Evolutionary conservation across 2,113 vertebrate genomes (phyloP).

Genomic region (Acrocephalus kingi): DNA sequence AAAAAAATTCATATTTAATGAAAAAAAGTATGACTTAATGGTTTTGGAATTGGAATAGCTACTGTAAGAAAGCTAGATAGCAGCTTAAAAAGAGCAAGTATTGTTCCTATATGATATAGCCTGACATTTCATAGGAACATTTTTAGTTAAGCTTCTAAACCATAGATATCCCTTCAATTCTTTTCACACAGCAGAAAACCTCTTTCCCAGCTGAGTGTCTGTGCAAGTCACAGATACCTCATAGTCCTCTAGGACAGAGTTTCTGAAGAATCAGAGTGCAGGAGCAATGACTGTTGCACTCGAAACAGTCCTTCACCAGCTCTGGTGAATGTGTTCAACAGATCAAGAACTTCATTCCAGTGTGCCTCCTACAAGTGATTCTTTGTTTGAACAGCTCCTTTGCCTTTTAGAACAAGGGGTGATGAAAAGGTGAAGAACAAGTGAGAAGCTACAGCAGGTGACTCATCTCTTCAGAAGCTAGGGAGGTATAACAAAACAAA

Average conservation of each 20-base stretch:
- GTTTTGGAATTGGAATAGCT: neutral
- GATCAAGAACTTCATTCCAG: neutral
- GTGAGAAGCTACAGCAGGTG: neutral
- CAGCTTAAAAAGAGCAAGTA: neutral
- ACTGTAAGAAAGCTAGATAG: neutral
- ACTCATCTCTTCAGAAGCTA: neutral
- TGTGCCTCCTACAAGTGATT: neutral
- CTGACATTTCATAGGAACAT: neutral
- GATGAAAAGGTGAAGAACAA: neutral
- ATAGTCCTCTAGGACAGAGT: neutral
- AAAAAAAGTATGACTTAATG: neutral
- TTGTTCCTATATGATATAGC: fast-evolving
- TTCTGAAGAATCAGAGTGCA: neutral
- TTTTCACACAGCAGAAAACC: neutral
- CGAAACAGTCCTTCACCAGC: neutral
- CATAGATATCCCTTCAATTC: neutral
- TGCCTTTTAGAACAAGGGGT: neutral
- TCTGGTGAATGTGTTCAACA: fast-evolving
- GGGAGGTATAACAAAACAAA: neutral
- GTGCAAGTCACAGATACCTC: neutral
- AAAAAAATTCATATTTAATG: neutral
- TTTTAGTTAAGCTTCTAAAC: neutral
- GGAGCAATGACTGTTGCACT: neutral
- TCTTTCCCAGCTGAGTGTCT: neutral
- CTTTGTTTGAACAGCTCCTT: neutral